Base-by-base conservation (phyloP, 2,113 vertebrate species). In the Nothocercus nigrocapillus region DNA sequence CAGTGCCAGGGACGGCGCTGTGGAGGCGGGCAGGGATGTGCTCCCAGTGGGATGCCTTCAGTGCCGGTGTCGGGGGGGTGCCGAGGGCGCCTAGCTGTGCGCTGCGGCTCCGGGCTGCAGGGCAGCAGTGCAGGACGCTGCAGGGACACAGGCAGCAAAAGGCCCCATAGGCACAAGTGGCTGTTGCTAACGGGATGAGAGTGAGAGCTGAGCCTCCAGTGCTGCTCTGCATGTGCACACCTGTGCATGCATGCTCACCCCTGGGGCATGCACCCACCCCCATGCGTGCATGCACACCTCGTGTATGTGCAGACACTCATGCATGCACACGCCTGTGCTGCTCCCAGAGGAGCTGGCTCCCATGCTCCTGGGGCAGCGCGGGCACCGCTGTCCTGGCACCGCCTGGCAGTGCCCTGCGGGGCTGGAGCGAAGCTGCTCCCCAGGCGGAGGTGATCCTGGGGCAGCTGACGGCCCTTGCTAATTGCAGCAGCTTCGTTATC, bases 401-500 rank as follows among this genome's bases (percentile, higher is more conserved):
- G 45, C 45, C 19, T 20, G 36, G 36, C 36, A 64, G 62, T 8
- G 14, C 38, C 25, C 14, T 64, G 62, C 13, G 22, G 34, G 36
- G 62, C 38, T 28, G 34, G 12, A 12, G n/a, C 18, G 14, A 61
- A 61, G n/a, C 15, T 34, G 59, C 32, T 34, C 38, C 62, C 61
- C 36, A 17, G 36, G 38, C 15, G 13, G 34, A 64, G 9, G 21
- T 3, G 9, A 17, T 64, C 10, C 25, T 25, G 24, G 24, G 22
- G 96, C 75, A n/a, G 85, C 80, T 98, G 98, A 98, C 98, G 98
- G 97, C 54, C 88, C 77, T 96, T 95, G 95, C 98, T 98, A 98
- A 98, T 98, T 98, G 98, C 98, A 96, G 95, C 98, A 98, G 98
- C 98, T 98, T 97, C 95, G 98, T 98, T 98, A 98, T 98, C 97